A percentile compares a stretch with the other conserved stretches of the same genome.
These are phyloP conservation scores for Sceloporus undulatus DNA, from an alignment of 2,113 vertebrate species.

Conservation along the genomic window DNA sequence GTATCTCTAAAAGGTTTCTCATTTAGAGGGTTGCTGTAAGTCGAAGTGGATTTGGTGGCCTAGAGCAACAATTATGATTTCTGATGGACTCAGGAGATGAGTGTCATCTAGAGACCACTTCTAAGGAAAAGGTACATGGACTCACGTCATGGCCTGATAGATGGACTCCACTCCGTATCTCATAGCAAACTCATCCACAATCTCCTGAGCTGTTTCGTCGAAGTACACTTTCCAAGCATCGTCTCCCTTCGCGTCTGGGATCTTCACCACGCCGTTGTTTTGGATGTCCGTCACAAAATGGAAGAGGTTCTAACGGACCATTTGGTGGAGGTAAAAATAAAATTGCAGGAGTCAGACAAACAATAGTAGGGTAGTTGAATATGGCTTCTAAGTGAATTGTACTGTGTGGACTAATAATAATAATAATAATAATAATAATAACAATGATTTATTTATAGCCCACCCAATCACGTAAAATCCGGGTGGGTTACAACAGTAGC, in stretches of 20 bases:
- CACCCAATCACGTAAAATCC: too few species aligned
- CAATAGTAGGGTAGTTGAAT: too few species aligned
- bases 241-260: constrained; percentile 96
- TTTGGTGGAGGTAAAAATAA: neutral
- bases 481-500: too few species aligned
- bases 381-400: too few species aligned
- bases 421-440: too few species aligned
- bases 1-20: too few species aligned
- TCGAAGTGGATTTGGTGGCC: too few species aligned
- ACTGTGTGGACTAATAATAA: too few species aligned
- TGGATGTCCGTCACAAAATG: constrained; percentile 98
- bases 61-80: too few species aligned
- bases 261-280: constrained; percentile 96
- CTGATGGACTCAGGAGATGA: too few species aligned
- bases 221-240: constrained; percentile 99
- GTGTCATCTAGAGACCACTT: neutral
- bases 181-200: constrained; percentile 98
- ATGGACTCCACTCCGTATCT: constrained; percentile 98
- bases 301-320: constrained; percentile 91
- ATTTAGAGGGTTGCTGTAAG: too few species aligned
- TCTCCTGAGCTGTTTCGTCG: constrained; percentile 97
- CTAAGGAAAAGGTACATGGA: neutral
- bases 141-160: constrained; percentile 99
- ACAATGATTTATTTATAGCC: too few species aligned
- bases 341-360: neutral